Base-by-base conservation (phyloP, 2,888 invertebrate genomes). In the Netelia inedita region DNA sequence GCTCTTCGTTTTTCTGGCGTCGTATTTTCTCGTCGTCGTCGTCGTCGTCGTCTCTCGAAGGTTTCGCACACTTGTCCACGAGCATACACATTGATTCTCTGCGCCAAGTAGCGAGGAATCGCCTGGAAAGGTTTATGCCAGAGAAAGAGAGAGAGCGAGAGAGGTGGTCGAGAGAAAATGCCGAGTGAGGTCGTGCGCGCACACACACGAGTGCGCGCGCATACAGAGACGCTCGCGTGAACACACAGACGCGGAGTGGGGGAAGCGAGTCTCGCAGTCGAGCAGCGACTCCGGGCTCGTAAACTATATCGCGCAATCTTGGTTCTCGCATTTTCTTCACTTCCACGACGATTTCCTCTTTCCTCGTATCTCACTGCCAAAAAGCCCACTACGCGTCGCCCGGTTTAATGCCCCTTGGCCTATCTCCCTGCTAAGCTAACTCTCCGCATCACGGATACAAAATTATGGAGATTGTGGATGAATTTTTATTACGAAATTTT, bases 321-420 rank as follows among this genome's bases (percentile, higher is more conserved):
- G 74, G 79, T 76, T 75, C 71, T 71, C 79, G 80, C 66, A 81
- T 84, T 78, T 81, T 78, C 68, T 63, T 84, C 78, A 68, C 80
- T 72, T n/a, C 72, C 46, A 5, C 41, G n/a, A 69, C 53, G n/a
- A 50, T 79, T 55, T 50, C 74, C 55, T 66, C 21, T 23, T 35
- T 57, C 16, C n/a, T 5, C n/a, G 21, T 66, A 35, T 41, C 28
- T 21, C 65, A 35, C 10, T 10, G 19, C 46, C 5, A 3, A 57
- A 61, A 61, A 63, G 1, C 23, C 19, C 16, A 2, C 9, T 46
- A 9, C n/a, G 41, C 55, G 41, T 50, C 55, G 41, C 35, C 16
- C 11, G 68, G 59, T 28, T 28, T 72, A 66, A 79, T 71, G 72
- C 59, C 43, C 71, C 21, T 19, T 46, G 14, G 14, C 21, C 43